Conservation (phyloP, 2,113 vertebrate genomes). For the Circaetus cinerascens region DNA sequence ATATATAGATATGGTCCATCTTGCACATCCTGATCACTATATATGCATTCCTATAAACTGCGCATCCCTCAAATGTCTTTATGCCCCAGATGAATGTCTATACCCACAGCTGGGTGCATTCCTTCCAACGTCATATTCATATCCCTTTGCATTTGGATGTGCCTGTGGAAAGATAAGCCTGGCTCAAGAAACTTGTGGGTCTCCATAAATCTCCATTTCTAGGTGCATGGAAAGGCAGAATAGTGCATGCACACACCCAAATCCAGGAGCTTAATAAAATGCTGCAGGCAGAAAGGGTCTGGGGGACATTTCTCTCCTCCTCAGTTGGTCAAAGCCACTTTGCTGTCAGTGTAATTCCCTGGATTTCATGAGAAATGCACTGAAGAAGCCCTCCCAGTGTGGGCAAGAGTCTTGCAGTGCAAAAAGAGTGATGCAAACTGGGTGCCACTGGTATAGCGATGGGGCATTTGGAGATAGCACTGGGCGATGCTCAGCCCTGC, state of each 20-base stretch:
- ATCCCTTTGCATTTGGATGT: too few relatives aligned
- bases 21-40: fast-evolving
- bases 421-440: not conserved
- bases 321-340: not conserved
- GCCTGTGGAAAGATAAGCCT: not conserved
- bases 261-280: not conserved
- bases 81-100: fast-evolving
- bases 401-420: not conserved
- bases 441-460: not conserved
- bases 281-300: not conserved
- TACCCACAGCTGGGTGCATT: not conserved
- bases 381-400: not conserved
- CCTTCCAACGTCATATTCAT: not conserved
- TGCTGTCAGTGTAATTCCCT: not conserved
- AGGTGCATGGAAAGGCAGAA: not conserved
- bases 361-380: not conserved
- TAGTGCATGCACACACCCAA: not conserved
- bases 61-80: not conserved
- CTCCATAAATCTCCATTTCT: not conserved
- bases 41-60: not conserved
- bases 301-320: not conserved
- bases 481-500: not conserved
- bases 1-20: not conserved
- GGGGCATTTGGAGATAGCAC: not conserved
- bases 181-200: not conserved